Base-by-base conservation (phyloP, 2,888 invertebrate species). In the Drosophila infuscata region DNA sequence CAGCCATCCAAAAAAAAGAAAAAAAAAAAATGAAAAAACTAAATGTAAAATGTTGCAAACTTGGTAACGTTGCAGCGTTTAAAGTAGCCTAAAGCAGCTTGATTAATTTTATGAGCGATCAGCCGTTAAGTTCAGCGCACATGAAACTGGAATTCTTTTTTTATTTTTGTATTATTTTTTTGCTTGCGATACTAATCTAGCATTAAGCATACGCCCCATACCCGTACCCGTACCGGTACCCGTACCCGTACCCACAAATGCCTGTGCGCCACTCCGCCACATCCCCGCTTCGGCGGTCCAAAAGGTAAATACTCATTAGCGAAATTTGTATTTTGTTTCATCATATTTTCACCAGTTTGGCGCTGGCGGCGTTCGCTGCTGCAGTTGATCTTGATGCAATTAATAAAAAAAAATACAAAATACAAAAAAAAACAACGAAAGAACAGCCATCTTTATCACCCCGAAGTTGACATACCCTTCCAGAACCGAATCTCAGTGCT, bases 51-150 rank as follows among this genome's bases (percentile, higher is more conserved):
- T 64, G 66, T 68, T 70, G 68, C 32, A 63, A 77, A 20, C 36
- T 68, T 60, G 53, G 53, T 15, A 57, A 57, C 56, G 57, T 51
- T 76, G 72, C 76, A 72, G 73, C 67, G 78, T 87, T 81, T 87
- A 78, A 85, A 88, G 89, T 88, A 86, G 89, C 91, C 89, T 89
- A 85, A 91, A 91, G 91, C 89, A 91, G 91, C 91, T 92, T 92
- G 92, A 92, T 92, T 92, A 92, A 92, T 91, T 91, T 91, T 92
- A 91, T 92, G 92, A 91, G 92, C 92, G 92, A 92, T 92, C 92
- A 92, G 92, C 92, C 93, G 92, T 92, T 92, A 92, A 92, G 86
- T 92, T 92, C 86, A 77, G 88, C 88, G 88, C 86, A 89, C 89
- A 89, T 78, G 75, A 81, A 89, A 82, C 56, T 56, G 17, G 54